Evolutionary conservation across 2,797 vertebrate species (phyloP).

Genomic region (Phrynocephalus guinanensis): DNA sequence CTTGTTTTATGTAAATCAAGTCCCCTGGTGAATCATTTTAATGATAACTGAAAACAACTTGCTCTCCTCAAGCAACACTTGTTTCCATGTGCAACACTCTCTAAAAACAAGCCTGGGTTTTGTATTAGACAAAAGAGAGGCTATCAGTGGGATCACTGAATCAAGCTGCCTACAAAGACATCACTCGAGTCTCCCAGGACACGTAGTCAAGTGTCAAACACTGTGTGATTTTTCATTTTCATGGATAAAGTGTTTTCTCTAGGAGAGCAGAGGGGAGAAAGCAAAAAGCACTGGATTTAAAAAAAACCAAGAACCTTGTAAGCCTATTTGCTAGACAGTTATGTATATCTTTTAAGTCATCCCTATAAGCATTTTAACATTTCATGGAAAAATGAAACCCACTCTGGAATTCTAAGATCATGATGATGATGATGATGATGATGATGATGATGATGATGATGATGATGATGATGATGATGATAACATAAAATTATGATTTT

Average conservation of each 20-base stretch:
- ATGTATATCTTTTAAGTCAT: not conserved
- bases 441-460: not conserved
- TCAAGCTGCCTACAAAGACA: conserved; percentile 28
- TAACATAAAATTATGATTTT: not conserved
- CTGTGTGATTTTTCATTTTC: conserved; percentile 52
- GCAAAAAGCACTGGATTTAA: not conserved
- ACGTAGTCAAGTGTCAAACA: conserved; percentile 30
- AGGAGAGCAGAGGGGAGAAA: not conserved
- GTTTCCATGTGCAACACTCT: conserved; percentile 50
- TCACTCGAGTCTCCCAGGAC: conserved; percentile 44
- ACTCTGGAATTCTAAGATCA: too few relatives aligned
- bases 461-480: not conserved
- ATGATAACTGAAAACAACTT: conserved; percentile 56
- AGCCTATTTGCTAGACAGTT: not conserved
- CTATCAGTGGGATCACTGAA: conserved; percentile 43
- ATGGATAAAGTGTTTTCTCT: conserved; percentile 30
- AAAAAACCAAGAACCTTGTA: conserved; percentile 4
- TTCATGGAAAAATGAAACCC: not conserved
- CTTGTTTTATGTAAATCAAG: conserved; percentile 70
- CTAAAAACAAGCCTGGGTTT: conserved; percentile 53
- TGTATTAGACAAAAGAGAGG: conserved; percentile 48
- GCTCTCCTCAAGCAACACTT: conserved; percentile 54
- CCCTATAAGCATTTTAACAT: conserved; percentile 6
- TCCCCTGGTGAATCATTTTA: conserved; percentile 55
- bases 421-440: not conserved